Evolutionary conservation across 1,140 invertebrate genomes (phyloP).

Genomic region (Kradibia gibbosae): DNA sequence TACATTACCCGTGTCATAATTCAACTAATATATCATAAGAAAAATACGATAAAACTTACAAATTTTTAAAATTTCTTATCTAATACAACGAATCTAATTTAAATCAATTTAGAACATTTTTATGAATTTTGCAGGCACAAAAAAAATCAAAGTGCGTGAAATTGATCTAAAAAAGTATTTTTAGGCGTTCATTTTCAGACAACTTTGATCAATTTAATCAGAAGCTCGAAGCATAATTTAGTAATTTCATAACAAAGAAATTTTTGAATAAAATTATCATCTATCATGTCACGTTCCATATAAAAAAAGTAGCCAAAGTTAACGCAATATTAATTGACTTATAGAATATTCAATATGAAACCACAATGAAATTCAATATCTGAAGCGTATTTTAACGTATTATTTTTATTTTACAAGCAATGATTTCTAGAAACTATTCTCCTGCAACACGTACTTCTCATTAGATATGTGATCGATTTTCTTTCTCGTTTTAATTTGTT

Average conservation of each 20-base stretch:
- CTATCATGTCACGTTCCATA: neutral
- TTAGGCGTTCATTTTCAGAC: too few relatives aligned
- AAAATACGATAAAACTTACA: neutral
- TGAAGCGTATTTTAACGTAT: neutral
- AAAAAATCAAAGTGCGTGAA: too few relatives aligned
- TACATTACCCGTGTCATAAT: too few relatives aligned
- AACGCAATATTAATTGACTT: conserved; percentile 20
- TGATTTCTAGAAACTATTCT: conserved; percentile 19
- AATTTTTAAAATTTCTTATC: neutral
- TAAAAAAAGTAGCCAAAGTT: neutral
- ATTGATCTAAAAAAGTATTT: too few relatives aligned
- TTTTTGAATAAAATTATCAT: too few relatives aligned
- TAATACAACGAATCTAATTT: conserved; percentile 7
- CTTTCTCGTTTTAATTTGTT: neutral
- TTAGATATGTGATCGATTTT: conserved; percentile 35
- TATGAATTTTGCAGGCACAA: too few relatives aligned
- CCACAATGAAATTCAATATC: conserved; percentile 23
- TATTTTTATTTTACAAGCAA: neutral
- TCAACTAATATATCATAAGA: too few relatives aligned
- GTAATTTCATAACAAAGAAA: too few relatives aligned
- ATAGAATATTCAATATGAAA: neutral
- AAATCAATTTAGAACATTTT: neutral
- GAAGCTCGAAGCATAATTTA: too few relatives aligned
- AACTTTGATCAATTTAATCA: too few relatives aligned
- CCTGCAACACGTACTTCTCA: neutral